phyloP scores from a whole-genome alignment of 2,888 invertebrate genomes.

The Trissoscelio sp. region DNA sequence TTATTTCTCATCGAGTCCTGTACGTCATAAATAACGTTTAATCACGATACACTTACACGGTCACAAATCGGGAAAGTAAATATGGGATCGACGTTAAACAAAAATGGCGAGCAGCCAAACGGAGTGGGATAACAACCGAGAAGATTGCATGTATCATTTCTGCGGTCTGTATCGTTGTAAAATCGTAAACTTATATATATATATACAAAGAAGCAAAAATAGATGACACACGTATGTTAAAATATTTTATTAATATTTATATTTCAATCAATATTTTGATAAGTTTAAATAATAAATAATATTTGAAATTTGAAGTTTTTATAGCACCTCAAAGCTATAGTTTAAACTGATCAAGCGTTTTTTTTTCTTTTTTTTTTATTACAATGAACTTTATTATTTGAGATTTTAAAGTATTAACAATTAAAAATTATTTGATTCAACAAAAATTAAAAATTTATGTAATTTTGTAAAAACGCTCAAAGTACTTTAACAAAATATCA shows the following conservation, averaged over 20 bases:
- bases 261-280: background rate
- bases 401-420: too few species aligned
- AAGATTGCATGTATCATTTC: constrained; percentile 63
- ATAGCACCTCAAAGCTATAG: too few species aligned
- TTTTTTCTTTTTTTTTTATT: too few species aligned
- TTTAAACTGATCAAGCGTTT: too few species aligned
- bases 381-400: too few species aligned
- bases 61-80: constrained; percentile 39
- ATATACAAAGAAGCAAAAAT: background rate
- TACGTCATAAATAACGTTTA: constrained; percentile 57
- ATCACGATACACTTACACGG: constrained; percentile 53
- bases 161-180: constrained; percentile 1
- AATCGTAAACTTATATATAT: constrained; percentile 21
- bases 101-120: constrained; percentile 65
- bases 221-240: background rate
- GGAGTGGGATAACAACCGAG: constrained; percentile 37
- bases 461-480: too few species aligned
- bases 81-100: constrained; percentile 52
- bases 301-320: too few species aligned
- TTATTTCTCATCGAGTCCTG: constrained; percentile 22
- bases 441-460: too few species aligned
- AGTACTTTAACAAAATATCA: too few species aligned
- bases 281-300: too few species aligned
- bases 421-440: too few species aligned
- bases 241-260: background rate